phyloP scores from a whole-genome alignment of 2,797 vertebrate genomes.

The Eulemur albifrons region DNA sequence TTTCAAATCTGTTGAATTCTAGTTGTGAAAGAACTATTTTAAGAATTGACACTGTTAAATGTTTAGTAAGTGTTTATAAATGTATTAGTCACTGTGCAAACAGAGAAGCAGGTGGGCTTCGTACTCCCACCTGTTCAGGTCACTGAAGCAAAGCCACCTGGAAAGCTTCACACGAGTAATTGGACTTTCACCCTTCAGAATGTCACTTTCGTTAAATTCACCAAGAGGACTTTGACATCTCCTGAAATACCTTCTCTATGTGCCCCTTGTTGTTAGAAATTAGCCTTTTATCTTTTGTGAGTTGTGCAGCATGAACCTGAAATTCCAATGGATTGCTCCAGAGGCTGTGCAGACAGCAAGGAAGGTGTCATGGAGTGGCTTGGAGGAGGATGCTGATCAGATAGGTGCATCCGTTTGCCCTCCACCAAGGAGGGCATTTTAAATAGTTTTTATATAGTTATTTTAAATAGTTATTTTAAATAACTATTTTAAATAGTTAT shows the following conservation, averaged over 20 bases:
- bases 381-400: neutral
- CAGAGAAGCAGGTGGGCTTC: slow-evolving; percentile 70
- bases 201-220: slow-evolving; percentile 19
- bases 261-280: neutral
- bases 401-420: neutral
- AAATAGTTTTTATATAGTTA: neutral
- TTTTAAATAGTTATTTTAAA: neutral
- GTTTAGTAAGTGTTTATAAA: slow-evolving; percentile 76
- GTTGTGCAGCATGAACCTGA: neutral
- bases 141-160: slow-evolving; percentile 67
- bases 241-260: slow-evolving; percentile 7
- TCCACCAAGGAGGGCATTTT: neutral
- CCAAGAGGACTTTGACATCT: slow-evolving; percentile 44
- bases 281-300: neutral
- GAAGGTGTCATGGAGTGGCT: neutral
- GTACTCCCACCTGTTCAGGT: slow-evolving; percentile 61
- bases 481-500: neutral
- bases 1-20: slow-evolving; percentile 44
- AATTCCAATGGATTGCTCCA: neutral
- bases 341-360: neutral
- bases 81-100: slow-evolving; percentile 72
- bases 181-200: slow-evolving; percentile 32
- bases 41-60: slow-evolving; percentile 55
- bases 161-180: slow-evolving; percentile 57
- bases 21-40: slow-evolving; percentile 64